These are phyloP conservation scores for Ptilonorhynchus violaceus DNA, from an alignment of 2,113 vertebrate genomes.

Conservation along the genomic window DNA sequence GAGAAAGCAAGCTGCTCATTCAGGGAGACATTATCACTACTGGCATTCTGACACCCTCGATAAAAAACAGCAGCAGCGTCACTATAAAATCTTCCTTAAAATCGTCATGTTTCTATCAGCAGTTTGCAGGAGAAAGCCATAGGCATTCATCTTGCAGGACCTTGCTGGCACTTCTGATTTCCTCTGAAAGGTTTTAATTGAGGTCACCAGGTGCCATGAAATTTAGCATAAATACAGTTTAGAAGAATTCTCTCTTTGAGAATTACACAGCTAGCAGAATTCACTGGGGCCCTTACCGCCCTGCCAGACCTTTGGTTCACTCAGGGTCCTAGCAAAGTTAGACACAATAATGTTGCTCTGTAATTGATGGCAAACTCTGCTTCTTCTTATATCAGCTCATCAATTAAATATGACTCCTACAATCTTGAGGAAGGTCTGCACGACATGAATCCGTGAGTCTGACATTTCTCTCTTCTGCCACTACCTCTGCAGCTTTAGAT, in stretches of 20 bases:
- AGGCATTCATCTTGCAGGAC: conserved; percentile 33
- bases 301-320: neutral
- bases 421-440: neutral
- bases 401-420: neutral
- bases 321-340: neutral
- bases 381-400: neutral
- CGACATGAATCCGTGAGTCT: neutral
- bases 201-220: conserved; percentile 14
- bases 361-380: conserved; percentile 8
- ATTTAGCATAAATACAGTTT: conserved; percentile 28
- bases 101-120: neutral
- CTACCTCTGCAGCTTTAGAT: neutral
- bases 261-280: conserved; percentile 3
- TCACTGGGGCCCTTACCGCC: neutral
- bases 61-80: conserved; percentile 11
- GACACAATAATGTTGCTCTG: neutral
- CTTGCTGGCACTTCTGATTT: conserved; percentile 11
- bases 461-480: neutral
- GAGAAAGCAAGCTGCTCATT: neutral
- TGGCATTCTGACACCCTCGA: neutral
- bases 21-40: conserved; percentile 41
- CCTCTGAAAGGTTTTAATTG: conserved; percentile 53
- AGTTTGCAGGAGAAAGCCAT: conserved; percentile 12
- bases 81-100: conserved; percentile 34
- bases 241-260: neutral